phyloP scores from a whole-genome alignment of 1,140 invertebrate genomes.

The Planococcus citri region DNA sequence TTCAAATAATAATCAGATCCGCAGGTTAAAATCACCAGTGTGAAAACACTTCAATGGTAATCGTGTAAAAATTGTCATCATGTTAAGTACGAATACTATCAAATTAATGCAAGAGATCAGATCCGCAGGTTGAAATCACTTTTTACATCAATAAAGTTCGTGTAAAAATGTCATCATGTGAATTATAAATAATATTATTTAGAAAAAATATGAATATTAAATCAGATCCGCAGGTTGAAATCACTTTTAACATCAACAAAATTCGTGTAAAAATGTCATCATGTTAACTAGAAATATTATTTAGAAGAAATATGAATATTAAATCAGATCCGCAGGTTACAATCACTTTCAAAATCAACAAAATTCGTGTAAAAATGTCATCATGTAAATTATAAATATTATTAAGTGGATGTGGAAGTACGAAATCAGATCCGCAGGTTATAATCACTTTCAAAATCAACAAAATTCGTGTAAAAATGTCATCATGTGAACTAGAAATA shows the following conservation, averaged over 20 bases:
- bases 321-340: constrained; percentile 18
- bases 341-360: background rate
- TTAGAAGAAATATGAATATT: background rate
- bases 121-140: constrained; percentile 14
- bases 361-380: background rate
- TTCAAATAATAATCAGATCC: constrained; percentile 22
- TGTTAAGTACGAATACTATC: background rate
- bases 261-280: background rate
- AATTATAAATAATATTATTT: background rate
- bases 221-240: constrained; percentile 19
- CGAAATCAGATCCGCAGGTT: constrained; percentile 14
- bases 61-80: constrained; percentile 22
- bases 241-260: background rate
- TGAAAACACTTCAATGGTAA: background rate
- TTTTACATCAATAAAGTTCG: background rate
- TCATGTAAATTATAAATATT: background rate
- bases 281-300: background rate
- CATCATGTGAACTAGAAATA: background rate
- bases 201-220: constrained; percentile 3
- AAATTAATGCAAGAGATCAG: constrained; percentile 4
- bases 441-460: constrained; percentile 4
- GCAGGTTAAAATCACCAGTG: constrained; percentile 23
- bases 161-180: background rate
- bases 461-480: background rate
- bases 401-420: background rate